These are phyloP conservation scores for Petrocephalus microphthalmus DNA, from an alignment of 2,113 vertebrate genomes.

Conservation along the genomic window DNA sequence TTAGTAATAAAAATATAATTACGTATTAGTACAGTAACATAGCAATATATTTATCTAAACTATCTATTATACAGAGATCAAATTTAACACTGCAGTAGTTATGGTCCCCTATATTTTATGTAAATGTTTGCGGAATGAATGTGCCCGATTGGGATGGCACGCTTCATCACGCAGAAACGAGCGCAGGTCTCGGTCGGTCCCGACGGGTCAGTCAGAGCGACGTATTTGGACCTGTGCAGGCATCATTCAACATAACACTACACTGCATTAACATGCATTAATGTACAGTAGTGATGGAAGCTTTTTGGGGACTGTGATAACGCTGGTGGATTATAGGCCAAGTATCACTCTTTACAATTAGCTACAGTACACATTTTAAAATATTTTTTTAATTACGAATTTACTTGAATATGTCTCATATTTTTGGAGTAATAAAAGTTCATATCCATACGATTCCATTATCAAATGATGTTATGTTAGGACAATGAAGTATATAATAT, in stretches of 20 bases:
- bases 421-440: background rate
- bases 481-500: background rate
- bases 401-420: background rate
- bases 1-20: background rate
- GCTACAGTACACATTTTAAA: background rate
- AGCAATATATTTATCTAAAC: too few species aligned
- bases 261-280: background rate
- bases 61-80: background rate
- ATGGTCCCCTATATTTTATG: background rate
- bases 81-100: background rate
- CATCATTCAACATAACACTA: background rate
- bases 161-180: background rate
- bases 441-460: background rate
- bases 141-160: background rate
- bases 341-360: background rate
- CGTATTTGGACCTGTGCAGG: background rate
- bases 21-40: too few species aligned
- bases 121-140: background rate
- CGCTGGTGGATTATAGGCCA: background rate
- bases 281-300: background rate
- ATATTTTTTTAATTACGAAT: background rate
- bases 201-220: background rate
- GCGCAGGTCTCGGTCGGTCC: background rate
- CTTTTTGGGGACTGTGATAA: background rate
- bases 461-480: background rate